phyloP scores from a whole-genome alignment of 1,140 invertebrate genomes.

The Schlechtendalia chinensis region DNA sequence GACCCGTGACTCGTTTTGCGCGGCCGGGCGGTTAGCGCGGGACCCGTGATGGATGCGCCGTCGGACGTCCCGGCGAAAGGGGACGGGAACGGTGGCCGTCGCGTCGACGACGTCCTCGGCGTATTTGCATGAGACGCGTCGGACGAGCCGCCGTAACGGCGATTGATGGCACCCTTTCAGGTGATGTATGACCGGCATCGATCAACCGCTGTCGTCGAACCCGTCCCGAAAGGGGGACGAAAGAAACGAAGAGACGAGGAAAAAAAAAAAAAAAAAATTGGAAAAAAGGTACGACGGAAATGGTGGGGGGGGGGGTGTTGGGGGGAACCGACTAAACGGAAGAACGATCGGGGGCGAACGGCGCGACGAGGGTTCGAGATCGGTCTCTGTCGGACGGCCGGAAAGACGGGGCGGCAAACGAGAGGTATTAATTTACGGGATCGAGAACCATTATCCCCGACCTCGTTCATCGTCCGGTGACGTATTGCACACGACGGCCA shows the following conservation, averaged over 20 bases:
- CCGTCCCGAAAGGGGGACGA: conserved; percentile 7
- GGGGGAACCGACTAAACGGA: too few relatives aligned
- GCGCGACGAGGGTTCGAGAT: too few relatives aligned
- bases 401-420: background rate
- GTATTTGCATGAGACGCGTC: conserved; percentile 41
- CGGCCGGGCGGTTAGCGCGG: background rate
- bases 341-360: too few relatives aligned
- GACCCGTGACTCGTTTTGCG: conserved; percentile 45
- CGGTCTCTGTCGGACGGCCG: conserved; percentile 29
- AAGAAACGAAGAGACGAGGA: too few relatives aligned
- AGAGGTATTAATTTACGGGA: too few relatives aligned
- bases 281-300: conserved; percentile 11
- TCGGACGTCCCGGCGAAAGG: too few relatives aligned
- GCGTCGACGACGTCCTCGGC: background rate
- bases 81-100: background rate
- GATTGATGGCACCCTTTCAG: conserved; percentile 50
- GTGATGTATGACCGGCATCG: conserved; percentile 48
- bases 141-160: conserved; percentile 12
- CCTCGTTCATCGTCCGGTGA: too few relatives aligned
- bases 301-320: background rate
- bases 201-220: conserved; percentile 43
- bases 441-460: too few relatives aligned
- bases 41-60: conserved; percentile 41
- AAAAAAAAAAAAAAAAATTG: conserved; percentile 26
- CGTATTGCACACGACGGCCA: too few relatives aligned